phyloP scores from a whole-genome alignment of 2,888 invertebrate species.

The Troides oblongomaculatus region DNA sequence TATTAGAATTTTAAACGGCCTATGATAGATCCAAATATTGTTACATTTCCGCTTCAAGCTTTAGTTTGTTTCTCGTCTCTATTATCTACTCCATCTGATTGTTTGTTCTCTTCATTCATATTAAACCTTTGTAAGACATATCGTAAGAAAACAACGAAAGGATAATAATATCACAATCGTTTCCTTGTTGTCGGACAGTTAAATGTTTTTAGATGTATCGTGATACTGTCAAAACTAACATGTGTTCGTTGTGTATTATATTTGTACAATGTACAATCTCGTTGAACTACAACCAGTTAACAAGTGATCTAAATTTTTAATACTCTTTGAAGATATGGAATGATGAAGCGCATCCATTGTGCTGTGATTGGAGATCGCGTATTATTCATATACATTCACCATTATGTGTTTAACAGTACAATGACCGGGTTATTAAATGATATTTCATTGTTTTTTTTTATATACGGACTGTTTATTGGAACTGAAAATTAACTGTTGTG shows the following conservation, averaged over 20 bases:
- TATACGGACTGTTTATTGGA: neutral
- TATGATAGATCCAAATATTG: too few species aligned
- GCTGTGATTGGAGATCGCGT: conserved; percentile 20
- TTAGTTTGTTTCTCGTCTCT: too few species aligned
- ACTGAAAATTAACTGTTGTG: too few species aligned
- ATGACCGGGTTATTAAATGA: conserved; percentile 29
- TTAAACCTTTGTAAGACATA: neutral
- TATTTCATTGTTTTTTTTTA: conserved; percentile 9
- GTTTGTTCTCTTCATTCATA: too few species aligned
- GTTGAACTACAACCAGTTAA: neutral
- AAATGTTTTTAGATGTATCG: neutral
- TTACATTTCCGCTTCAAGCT: too few species aligned
- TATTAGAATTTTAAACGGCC: too few species aligned
- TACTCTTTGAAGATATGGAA: conserved; percentile 15
- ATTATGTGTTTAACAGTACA: conserved; percentile 27
- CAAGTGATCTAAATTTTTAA: neutral
- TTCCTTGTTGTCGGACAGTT: neutral
- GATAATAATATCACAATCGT: neutral
- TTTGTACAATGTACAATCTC: neutral
- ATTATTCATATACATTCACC: conserved; percentile 22
- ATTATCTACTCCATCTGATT: too few species aligned
- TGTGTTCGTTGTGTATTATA: neutral
- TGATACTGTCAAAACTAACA: neutral
- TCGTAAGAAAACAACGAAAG: neutral
- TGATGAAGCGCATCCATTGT: conserved; percentile 32